Conservation (phyloP, 2,888 invertebrate species). For the Helleia helle region DNA sequence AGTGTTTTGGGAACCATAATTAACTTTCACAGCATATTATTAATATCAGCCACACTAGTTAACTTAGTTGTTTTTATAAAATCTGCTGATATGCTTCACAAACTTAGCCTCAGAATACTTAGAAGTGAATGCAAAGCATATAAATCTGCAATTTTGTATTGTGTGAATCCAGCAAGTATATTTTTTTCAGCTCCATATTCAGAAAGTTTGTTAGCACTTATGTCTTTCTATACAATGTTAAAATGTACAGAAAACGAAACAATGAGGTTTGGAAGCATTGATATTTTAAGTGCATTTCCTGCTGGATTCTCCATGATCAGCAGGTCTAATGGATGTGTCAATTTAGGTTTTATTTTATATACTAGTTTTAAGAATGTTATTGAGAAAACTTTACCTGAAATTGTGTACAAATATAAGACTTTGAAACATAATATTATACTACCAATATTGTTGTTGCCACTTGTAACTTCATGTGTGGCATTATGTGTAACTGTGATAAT, state of each 20-base stretch:
- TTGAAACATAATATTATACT: constrained; percentile 52
- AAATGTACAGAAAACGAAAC: constrained; percentile 76
- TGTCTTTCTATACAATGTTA: constrained; percentile 85
- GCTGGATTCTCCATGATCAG: constrained; percentile 79
- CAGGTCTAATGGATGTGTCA: constrained; percentile 88
- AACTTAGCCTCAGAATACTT: constrained; percentile 78
- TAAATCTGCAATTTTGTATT: constrained; percentile 86
- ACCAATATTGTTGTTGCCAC: constrained; percentile 56
- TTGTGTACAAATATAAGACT: constrained; percentile 59
- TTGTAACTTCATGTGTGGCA: constrained; percentile 59
- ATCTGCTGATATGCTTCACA: constrained; percentile 80
- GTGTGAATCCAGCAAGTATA: constrained; percentile 95
- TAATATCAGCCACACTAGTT: constrained; percentile 79
- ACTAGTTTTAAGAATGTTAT: constrained; percentile 73
- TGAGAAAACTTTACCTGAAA: constrained; percentile 64
- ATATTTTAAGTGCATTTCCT: constrained; percentile 64
- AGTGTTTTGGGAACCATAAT: constrained; percentile 61
- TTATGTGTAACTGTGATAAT: constrained; percentile 64
- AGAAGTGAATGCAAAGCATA: constrained; percentile 82
- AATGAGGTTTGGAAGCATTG: constrained; percentile 65
- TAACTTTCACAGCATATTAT: constrained; percentile 74
- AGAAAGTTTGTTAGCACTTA: constrained; percentile 88
- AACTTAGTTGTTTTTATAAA: constrained; percentile 83
- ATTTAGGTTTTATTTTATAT: constrained; percentile 84
- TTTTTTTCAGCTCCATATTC: constrained; percentile 97